Conservation (phyloP, 2,888 invertebrate genomes). For the Drosophila peninsularis region DNA sequence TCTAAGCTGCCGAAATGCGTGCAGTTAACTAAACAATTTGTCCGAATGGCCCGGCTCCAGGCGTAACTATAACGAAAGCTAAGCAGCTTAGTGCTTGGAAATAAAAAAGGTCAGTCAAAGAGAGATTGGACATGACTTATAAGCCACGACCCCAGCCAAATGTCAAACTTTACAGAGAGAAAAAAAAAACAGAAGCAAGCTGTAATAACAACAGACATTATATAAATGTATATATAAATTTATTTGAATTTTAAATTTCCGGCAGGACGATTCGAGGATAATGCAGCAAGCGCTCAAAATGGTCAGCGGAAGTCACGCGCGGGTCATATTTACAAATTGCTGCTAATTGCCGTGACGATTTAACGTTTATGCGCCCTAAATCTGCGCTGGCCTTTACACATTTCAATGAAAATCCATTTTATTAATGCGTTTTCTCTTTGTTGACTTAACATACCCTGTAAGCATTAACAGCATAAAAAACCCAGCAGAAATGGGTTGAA, state of each 20-base stretch:
- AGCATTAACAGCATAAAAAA: not conserved
- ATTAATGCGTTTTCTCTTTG: constrained; percentile 9
- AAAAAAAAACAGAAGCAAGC: not conserved
- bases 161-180: constrained; percentile 7
- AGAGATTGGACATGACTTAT: constrained; percentile 25
- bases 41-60: not conserved
- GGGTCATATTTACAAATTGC: constrained; percentile 9
- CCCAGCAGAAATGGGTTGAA: not conserved
- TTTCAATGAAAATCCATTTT: constrained; percentile 9
- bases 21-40: constrained; percentile 17
- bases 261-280: constrained; percentile 1
- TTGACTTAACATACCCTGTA: constrained; percentile 3
- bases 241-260: constrained; percentile 18
- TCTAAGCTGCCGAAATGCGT: constrained; percentile 12
- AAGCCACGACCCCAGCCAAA: constrained; percentile 11
- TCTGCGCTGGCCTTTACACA: not conserved
- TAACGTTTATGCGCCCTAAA: constrained; percentile 9
- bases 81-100: constrained; percentile 38
- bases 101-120: constrained; percentile 35
- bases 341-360: constrained; percentile 35
- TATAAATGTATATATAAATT: constrained; percentile 7
- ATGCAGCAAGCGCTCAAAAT: constrained; percentile 1
- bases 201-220: not conserved
- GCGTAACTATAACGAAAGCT: constrained; percentile 33
- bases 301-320: not conserved